phyloP scores from a whole-genome alignment of 1,140 invertebrate genomes.

The Heliconius eleuchia region DNA sequence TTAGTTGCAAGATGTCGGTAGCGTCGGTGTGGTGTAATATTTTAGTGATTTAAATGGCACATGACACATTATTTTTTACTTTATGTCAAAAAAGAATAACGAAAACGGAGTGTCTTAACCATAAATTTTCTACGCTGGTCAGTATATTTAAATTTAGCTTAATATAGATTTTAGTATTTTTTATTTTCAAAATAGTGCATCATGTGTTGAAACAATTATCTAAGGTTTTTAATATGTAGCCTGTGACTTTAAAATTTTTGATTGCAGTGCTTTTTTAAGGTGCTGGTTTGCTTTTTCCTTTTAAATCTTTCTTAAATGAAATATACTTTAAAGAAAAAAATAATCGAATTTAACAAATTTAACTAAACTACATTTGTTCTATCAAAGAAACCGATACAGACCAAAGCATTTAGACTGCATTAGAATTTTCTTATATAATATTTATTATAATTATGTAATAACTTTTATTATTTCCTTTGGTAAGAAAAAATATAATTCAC shows the following conservation, averaged over 20 bases:
- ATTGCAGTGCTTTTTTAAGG: background rate
- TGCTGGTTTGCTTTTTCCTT: background rate
- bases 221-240: background rate
- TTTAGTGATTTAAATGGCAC: background rate
- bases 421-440: too few relatives aligned
- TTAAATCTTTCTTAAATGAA: background rate
- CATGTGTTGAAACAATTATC: background rate
- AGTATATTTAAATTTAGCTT: background rate
- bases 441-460: too few relatives aligned
- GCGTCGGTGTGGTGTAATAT: conserved; percentile 17
- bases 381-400: too few relatives aligned
- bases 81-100: background rate
- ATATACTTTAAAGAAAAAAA: background rate
- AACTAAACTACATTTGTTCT: too few relatives aligned
- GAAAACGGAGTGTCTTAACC: background rate
- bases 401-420: too few relatives aligned
- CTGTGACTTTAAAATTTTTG: background rate
- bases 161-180: background rate
- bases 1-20: conserved; percentile 19
- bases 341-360: too few relatives aligned
- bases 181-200: background rate
- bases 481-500: too few relatives aligned
- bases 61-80: background rate
- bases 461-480: background rate
- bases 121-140: background rate